phyloP scores from a whole-genome alignment of 1,140 invertebrate genomes.

The Hypothenemus hampei region DNA sequence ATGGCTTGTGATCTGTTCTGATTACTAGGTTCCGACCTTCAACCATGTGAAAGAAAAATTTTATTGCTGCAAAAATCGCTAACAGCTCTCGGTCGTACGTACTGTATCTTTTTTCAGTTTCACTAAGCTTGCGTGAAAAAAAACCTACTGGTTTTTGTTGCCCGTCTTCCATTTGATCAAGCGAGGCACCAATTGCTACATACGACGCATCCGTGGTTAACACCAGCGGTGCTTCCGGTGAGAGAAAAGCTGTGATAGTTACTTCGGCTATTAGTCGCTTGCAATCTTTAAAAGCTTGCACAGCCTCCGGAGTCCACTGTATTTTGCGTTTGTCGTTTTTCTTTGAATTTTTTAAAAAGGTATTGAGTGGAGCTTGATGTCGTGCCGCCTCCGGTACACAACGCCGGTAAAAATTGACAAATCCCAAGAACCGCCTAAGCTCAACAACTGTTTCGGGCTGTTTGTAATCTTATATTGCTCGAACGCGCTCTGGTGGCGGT shows the following conservation, averaged over 20 bases:
- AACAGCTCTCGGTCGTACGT: constrained; percentile 43
- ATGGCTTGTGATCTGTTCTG: constrained; percentile 23
- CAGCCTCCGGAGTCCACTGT: not conserved
- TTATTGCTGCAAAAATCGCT: constrained; percentile 5
- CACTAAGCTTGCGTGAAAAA: constrained; percentile 41
- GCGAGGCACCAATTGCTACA: constrained; percentile 31
- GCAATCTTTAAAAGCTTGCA: not conserved
- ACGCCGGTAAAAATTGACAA: not conserved
- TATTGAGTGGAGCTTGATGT: constrained; percentile 29
- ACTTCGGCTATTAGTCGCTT: not conserved
- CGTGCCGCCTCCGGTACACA: constrained; percentile 16
- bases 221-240: constrained; percentile 15
- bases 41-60: constrained; percentile 29
- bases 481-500: not conserved
- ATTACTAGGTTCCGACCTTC: constrained; percentile 35
- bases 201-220: constrained; percentile 36
- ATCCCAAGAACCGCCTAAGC: not conserved
- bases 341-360: constrained; percentile 20
- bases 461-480: not conserved
- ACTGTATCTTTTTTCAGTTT: constrained; percentile 35
- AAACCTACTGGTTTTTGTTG: constrained; percentile 44
- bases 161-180: constrained; percentile 34
- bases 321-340: constrained; percentile 2
- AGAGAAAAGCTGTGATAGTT: not conserved
- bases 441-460: not conserved